Evolutionary conservation across 1,140 invertebrate species (phyloP), one percentile per base, ranked within the genome.

Genomic region (Rhyacophila brunnea): DNA sequence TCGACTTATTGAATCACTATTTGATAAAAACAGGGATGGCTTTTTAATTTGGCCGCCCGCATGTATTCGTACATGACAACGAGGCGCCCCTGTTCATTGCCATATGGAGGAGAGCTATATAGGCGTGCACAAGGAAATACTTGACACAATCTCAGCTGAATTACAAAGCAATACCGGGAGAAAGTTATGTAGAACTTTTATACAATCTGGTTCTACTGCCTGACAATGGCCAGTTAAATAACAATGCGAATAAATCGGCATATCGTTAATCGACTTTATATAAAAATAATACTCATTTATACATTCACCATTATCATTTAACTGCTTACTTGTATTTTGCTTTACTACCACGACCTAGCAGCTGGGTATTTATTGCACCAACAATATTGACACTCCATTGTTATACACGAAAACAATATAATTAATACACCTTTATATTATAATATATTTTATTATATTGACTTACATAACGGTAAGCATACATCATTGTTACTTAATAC

Each of bases 111-210:
- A 40, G n/a, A 40, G 11, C 5, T 15, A n/a, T 15, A n/a, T 4
- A n/a, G 38, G 15, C 38, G n/a, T 5, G n/a, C 38, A 15, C 11
- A 15, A 15, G n/a, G 38, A 52, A 6, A 42, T 40, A 48, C 44
- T 18, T 46, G 49, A 59, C 60, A 52, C 61, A 35, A 14, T 18
- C 35, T 54, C 20, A 34, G 32, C 56, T 54, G 51, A 59, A 58
- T 63, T 55, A 64, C 62, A 64, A 64, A 51, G 34, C 46, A 43
- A 43, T 45, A 48, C 42, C 20, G 46, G 46, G 57, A 59, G 62
- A 64, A 64, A 64, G 62, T 64, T 57, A 56, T 23, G 20, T 32
- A 10, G 47, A 36, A 42, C 32, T 43, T 54, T 55, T 42, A 58
- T 52, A 40, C 48, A 62, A 47, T 57, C 44, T 19, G 28, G 32